phyloP scores from a whole-genome alignment of 2,113 vertebrate species.

The Scytalopus superciliaris region DNA sequence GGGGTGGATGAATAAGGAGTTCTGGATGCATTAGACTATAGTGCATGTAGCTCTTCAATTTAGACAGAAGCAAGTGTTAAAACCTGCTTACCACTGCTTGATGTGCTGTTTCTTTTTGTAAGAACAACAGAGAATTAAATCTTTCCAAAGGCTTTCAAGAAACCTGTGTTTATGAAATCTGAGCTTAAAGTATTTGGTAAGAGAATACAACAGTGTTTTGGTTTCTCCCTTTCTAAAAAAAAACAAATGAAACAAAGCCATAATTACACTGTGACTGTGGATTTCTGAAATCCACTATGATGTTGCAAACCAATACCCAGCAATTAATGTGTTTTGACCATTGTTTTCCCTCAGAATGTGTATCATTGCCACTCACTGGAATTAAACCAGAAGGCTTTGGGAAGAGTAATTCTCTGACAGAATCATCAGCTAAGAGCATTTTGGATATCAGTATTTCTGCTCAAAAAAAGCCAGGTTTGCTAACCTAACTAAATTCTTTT shows the following conservation, averaged over 20 bases:
- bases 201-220: neutral
- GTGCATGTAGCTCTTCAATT: neutral
- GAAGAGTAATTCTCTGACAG: neutral
- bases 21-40: neutral
- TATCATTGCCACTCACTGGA: neutral
- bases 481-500: neutral
- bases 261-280: neutral
- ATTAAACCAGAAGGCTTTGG: neutral
- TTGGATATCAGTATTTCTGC: neutral
- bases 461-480: constrained; percentile 27
- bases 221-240: neutral
- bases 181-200: neutral
- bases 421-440: neutral
- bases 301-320: neutral
- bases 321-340: neutral
- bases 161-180: neutral
- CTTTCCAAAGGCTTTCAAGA: neutral
- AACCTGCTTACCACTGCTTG: neutral
- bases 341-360: neutral
- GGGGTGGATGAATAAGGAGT: neutral
- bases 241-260: neutral
- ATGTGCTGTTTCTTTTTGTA: neutral
- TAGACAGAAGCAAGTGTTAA: neutral
- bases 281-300: neutral
- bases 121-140: neutral